Evolutionary conservation across 30 jellyfish, hydroid and myxozoan species (phyloP).

Genomic region (Morbakka virulenta): DNA sequence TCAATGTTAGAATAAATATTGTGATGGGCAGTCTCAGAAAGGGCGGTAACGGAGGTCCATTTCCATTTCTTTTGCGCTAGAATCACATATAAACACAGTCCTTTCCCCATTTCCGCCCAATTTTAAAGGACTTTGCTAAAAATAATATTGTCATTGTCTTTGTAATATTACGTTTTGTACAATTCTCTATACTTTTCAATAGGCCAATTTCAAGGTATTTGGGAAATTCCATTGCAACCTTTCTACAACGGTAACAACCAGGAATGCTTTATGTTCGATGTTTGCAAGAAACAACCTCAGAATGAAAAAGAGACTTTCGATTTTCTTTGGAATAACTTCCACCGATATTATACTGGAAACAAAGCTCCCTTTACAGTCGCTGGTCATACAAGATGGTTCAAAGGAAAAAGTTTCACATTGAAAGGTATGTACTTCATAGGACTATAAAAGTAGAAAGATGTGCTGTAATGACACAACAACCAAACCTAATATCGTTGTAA

Average conservation of each 20-base stretch:
- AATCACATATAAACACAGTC: too few relatives aligned
- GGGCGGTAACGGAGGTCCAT: too few relatives aligned
- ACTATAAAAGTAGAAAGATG: too few relatives aligned
- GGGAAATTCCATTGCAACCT: constrained; percentile 82
- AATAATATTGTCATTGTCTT: too few relatives aligned
- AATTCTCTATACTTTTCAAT: not conserved
- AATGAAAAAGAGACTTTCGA: constrained; percentile 31
- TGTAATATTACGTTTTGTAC: too few relatives aligned
- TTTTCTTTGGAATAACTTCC: constrained; percentile 53
- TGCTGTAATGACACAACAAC: too few relatives aligned
- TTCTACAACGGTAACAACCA: constrained; percentile 29
- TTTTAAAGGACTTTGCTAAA: not conserved
- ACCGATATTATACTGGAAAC: constrained; percentile 35
- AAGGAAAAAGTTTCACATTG: not conserved
- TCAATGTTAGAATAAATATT: too few relatives aligned
- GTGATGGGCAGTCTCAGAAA: too few relatives aligned
- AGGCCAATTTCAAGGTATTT: constrained; percentile 86
- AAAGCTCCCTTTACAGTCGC: constrained; percentile 65
- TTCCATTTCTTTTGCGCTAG: too few relatives aligned
- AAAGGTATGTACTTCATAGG: too few relatives aligned
- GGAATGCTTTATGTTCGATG: constrained; percentile 62
- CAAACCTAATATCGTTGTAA: too few relatives aligned
- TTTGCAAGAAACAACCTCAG: constrained; percentile 33
- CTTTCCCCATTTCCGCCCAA: not conserved
- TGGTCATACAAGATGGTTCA: constrained; percentile 61